Percentiles rank a stretch among this genome's conserved stretches.
Evolutionary conservation across 2,888 invertebrate species (phyloP).

Genomic region (Alviniconcha strummeri): DNA sequence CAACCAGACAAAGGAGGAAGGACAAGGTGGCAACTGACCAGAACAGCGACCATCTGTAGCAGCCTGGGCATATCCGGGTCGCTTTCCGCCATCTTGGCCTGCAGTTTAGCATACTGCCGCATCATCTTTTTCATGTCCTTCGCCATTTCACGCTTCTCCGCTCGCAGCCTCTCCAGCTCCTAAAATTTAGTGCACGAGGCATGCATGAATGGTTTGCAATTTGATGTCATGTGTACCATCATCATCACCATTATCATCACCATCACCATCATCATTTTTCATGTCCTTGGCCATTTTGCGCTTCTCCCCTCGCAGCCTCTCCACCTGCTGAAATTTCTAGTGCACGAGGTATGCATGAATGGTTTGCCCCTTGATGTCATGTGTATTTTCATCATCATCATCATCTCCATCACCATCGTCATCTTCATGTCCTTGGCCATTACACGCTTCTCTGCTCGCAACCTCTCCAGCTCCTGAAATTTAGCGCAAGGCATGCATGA

Average conservation of each 20-base stretch:
- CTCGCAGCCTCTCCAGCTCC: slow-evolving; percentile 55
- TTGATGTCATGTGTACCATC: too few relatives aligned
- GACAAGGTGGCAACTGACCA: slow-evolving; percentile 23
- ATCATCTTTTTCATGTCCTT: slow-evolving; percentile 67
- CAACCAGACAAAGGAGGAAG: too few relatives aligned
- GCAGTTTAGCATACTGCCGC: slow-evolving; percentile 52
- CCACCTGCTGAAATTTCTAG: slow-evolving; percentile 48
- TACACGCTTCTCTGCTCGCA: slow-evolving; percentile 55
- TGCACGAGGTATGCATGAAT: too few relatives aligned
- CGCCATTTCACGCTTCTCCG: slow-evolving; percentile 55
- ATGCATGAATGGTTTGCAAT: too few relatives aligned
- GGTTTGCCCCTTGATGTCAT: too few relatives aligned
- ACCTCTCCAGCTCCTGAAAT: slow-evolving; percentile 52
- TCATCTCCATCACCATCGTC: slow-evolving; percentile 49
- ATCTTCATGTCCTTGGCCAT: slow-evolving; percentile 64
- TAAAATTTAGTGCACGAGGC: slow-evolving; percentile 23
- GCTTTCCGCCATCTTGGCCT: slow-evolving; percentile 48
- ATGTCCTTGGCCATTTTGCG: slow-evolving; percentile 59
- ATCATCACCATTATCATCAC: slow-evolving; percentile 43
- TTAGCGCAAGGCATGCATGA: too few relatives aligned
- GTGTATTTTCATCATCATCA: too few relatives aligned
- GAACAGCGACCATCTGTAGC: slow-evolving; percentile 33
- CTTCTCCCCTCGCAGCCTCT: slow-evolving; percentile 54
- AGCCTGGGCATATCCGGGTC: slow-evolving; percentile 15
- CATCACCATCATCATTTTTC: slow-evolving; percentile 55